Evolutionary conservation across 2,113 vertebrate species (phyloP).

Genomic region (Nesogale talazaci): DNA sequence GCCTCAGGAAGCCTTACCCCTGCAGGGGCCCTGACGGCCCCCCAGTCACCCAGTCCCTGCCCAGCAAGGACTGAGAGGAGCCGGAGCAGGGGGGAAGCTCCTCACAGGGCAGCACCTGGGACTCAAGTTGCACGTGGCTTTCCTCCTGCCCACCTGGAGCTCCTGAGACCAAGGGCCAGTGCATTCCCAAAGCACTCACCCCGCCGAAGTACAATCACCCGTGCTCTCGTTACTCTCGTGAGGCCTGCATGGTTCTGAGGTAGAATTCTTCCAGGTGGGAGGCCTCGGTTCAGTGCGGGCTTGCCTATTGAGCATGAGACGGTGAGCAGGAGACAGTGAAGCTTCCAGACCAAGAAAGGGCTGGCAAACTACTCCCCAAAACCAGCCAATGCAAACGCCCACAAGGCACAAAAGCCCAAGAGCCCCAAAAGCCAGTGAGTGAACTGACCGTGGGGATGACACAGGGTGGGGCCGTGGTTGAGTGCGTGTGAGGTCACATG

Average conservation of each 20-base stretch:
- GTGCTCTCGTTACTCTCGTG: rapidly evolving
- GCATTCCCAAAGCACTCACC: background rate
- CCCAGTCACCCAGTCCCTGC: background rate
- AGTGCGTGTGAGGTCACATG: background rate
- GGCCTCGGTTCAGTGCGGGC: background rate
- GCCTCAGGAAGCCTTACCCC: background rate
- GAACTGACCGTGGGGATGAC: background rate
- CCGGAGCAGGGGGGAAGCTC: background rate
- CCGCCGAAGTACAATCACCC: too few relatives aligned
- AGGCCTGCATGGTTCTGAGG: background rate
- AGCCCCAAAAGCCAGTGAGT: too few relatives aligned
- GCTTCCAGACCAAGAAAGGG: background rate
- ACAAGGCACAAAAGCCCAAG: background rate
- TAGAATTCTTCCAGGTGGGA: background rate
- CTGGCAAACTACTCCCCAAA: background rate
- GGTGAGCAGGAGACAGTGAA: background rate
- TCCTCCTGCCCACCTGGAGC: background rate
- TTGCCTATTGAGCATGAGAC: background rate
- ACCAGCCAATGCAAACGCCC: background rate
- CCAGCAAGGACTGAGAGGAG: rapidly evolving
- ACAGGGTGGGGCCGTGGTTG: background rate
- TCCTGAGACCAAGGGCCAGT: background rate
- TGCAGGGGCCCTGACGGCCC: rapidly evolving
- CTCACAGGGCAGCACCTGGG: background rate
- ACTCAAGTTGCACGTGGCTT: background rate